Evolutionary conservation across 2,797 vertebrate genomes (phyloP), one percentile per base, ranked within the genome.

Genomic region (Melanitta fusca): DNA sequence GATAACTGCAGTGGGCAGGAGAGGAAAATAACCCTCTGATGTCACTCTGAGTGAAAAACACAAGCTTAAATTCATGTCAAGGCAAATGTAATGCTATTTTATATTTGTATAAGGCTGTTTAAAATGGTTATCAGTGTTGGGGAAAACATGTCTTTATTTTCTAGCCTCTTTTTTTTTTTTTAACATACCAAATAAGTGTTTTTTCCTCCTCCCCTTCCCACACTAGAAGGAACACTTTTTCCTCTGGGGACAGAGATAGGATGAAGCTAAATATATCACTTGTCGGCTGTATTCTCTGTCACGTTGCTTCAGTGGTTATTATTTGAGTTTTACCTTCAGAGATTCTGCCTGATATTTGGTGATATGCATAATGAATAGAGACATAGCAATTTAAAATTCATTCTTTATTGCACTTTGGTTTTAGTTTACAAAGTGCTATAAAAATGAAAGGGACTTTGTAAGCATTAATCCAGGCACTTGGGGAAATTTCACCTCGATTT

Each of bases 231-330:
- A 94, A 77, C 7, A 2, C 61, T 93, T 94, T 92, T 94, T 85
- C n/a, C 85, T 94, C 81, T 62, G 64, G 66, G 74, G 92, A 88
- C 57, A 68, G 60, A 71, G 90, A 81, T 72, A 79, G 53, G 66
- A 80, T 75, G 45, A 88, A 91, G 56, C 87, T 95, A 93, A 96
- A 94, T 88, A 93, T 87, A 96, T 88, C 54, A 24, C 70, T 89
- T 92, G 71, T 94, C 93, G 61, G 17, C 91, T 91, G 95, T 91
- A 71, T 94, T 95, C 81, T 94, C 58, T 41, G 57, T 95, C 68
- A 51, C 65, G 78, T 82, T 91, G 41, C 70, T 95, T 93, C 69
- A 74, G 53, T 87, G 84, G 34, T 94, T 94, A 87, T 95, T 90
- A 71, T 57, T 89, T 65, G 68, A 87, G 85, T 69, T 95, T 93